Base-by-base conservation (phyloP, 1,140 invertebrate genomes). In the Onthophagus taurus region DNA sequence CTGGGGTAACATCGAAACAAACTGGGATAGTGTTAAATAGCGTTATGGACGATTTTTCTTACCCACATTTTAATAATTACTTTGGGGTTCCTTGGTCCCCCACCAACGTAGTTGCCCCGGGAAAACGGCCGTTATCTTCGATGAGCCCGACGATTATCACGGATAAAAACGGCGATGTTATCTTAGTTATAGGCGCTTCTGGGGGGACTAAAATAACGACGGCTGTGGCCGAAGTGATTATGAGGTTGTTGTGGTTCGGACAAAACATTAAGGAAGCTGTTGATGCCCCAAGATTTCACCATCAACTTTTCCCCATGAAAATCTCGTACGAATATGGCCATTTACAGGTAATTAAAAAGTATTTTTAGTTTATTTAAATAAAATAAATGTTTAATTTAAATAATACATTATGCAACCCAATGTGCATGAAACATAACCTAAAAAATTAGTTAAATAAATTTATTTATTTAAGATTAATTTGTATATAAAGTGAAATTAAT, bases 11-110 rank as follows among this genome's bases (percentile, higher is more conserved):
- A 7, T 88, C 85, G 1, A 62, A 75, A 17, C 75, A 75, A 35
- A 95, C 93, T 0, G 95, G 94, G 19, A 91, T 99, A 30, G 67
- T 97, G 3, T 76, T 93, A 52, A 99, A 98, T 67, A 83, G 87
- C 60, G 83, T 81, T 33, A 97, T 98, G 90, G 89, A 97, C 63
- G 94, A 98, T 62, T 98, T 99, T 66, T 85, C 89, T 0, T 75
- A 81, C 2, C 80, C 88, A 0, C 80, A 78, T 2, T 70, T 77
- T 50, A 66, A 72, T 8, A 97, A 89, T 65, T 77, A 72, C 39
- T 94, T 86, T 55, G 80, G 78, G 0, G 36, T 96, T 29, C 80
- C 14, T 95, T 30, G 37, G 13, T 49, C 47, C 3, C 70, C 68
- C 4, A 75, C 75, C 2, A 97, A 98, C 70, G 79, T 74, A 37